Evolutionary conservation across 2,888 invertebrate genomes (phyloP).

Genomic region (Agonum fuliginosum): DNA sequence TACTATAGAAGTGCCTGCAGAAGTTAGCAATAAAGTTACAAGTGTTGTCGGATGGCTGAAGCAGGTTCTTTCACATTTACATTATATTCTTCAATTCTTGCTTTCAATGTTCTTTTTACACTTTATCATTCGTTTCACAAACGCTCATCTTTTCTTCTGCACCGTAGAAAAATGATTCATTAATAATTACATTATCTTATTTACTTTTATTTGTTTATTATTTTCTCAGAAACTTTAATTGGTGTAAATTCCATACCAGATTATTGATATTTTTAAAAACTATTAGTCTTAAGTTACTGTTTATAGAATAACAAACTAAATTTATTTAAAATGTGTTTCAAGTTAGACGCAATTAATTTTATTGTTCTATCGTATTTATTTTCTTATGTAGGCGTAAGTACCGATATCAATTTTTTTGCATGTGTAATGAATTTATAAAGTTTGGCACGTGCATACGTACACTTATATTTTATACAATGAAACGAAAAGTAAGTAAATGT

Average conservation of each 20-base stretch:
- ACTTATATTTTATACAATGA: neutral
- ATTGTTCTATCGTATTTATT: neutral
- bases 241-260: neutral
- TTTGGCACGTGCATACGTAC: neutral
- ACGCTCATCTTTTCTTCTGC: neutral
- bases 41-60: constrained; percentile 89
- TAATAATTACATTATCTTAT: neutral
- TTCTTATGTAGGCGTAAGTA: constrained; percentile 27
- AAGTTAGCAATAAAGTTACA: constrained; percentile 83
- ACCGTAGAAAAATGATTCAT: neutral
- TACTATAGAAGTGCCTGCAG: constrained; percentile 79
- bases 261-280: constrained; percentile 19
- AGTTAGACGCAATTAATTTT: neutral
- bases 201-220: neutral
- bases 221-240: constrained; percentile 14
- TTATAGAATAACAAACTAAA: neutral
- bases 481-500: constrained; percentile 7
- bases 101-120: constrained; percentile 10
- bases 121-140: neutral
- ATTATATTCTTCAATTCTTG: constrained; percentile 31
- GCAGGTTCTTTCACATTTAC: constrained; percentile 74
- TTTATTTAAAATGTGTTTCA: neutral
- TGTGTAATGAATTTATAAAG: too few species aligned
- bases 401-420: constrained; percentile 21
- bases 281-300: neutral